Evolutionary conservation across 2,113 vertebrate species (phyloP), one percentile per base, ranked within the genome.

Genomic region (Ophiodon elongatus): DNA sequence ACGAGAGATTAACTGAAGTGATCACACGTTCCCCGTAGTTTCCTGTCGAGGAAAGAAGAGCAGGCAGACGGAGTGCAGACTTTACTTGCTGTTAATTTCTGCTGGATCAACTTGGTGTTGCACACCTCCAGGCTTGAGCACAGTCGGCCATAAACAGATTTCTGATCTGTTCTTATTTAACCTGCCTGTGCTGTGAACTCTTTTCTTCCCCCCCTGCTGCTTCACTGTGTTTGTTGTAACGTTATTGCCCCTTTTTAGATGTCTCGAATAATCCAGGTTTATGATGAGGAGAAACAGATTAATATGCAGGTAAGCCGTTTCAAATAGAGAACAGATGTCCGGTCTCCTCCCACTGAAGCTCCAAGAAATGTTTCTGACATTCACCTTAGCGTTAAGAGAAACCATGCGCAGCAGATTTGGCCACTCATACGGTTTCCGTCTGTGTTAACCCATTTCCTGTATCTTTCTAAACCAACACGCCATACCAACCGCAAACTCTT

Each of bases 241-340:
- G 95, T 97, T 96, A 96, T 98, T 94, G 87, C 97, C 97, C 94
- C 93, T 98, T 97, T 99, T 99, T 99, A 99, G 98, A 99, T 99
- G 98, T 98, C 98, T 97, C 98, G 97, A 98, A 98, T 99, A 98
- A 98, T 99, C 98, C 98, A 98, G 97, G 98, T 99, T 97, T 99
- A 99, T 99, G 98, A 98, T 98, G 98, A 99, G 96, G 98, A 98
- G 97, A 98, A 97, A 98, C 96, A 98, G 95, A 98, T 98, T 99
- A 99, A 99, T 98, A 97, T 96, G 92, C 97, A 99, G 98, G 98
- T 99, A 99, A 99, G 98, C 96, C 43, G 92, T 94, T 95, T 97
- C 96, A 94, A 96, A 96, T 95, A 95, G 97, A 97, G 92, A 78
- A 80, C 74, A 84, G 81, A 85, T 90, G 78, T 90, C 79, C 75